phyloP scores from a whole-genome alignment of 2,113 vertebrate species.

The Salvelinus alpinus region DNA sequence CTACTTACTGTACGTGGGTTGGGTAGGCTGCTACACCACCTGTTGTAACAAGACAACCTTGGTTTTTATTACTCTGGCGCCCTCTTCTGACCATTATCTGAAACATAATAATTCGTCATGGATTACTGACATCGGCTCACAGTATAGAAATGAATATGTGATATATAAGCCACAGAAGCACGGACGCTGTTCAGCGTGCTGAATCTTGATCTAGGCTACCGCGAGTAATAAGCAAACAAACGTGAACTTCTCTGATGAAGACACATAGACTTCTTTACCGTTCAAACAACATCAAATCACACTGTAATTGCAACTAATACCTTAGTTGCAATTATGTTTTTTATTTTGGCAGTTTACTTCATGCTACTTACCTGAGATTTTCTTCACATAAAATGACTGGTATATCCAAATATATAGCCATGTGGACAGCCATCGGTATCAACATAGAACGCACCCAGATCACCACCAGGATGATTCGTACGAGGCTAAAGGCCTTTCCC shows the following conservation, averaged over 20 bases:
- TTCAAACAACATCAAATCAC: neutral
- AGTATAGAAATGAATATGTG: no score
- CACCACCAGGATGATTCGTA: constrained; percentile 22
- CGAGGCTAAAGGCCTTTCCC: no score
- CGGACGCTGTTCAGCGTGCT: neutral
- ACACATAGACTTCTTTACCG: neutral
- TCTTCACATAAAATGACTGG: constrained; percentile 78
- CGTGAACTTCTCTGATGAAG: neutral
- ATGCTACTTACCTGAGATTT: constrained; percentile 74
- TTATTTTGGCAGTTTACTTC: no score
- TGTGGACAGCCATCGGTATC: constrained; percentile 71
- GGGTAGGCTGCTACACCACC: neutral
- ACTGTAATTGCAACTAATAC: no score
- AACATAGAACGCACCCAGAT: constrained; percentile 75
- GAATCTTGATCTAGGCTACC: neutral
- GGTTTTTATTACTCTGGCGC: neutral
- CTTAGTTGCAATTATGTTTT: no score
- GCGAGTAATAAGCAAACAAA: neutral
- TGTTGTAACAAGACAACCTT: neutral
- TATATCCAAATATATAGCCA: constrained; percentile 77
- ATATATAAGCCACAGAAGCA: neutral
- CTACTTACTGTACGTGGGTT: no score
- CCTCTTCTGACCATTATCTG: neutral
- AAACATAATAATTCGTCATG: neutral
- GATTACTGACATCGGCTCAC: neutral